Evolutionary conservation across 2,888 invertebrate genomes (phyloP), one percentile per base, ranked within the genome.

Genomic region (Epistrophe eligans): DNA sequence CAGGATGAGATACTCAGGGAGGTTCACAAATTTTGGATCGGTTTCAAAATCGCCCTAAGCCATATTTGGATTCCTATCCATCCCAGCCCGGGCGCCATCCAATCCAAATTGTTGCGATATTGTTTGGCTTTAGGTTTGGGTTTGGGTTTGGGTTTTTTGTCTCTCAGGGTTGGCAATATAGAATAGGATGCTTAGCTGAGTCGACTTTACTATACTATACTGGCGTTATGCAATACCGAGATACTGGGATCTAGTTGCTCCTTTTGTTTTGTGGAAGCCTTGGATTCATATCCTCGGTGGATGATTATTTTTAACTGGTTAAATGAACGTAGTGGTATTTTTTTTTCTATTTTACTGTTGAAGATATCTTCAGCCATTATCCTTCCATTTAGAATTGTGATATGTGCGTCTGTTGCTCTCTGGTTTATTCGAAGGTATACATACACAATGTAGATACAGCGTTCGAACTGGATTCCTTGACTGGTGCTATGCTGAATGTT

Each of bases 261-360:
- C 79, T 70, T 87, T 82, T 82, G 82, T 87, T 72, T 19, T 57
- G 15, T 57, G 15, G 15, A 57, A 43, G 64, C 32, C 58, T 60
- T 35, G 58, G 55, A 73, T 55, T 55, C 35, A 17, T 55, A 55
- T 43, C 35, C 40, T 70, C 48, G 76, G 60, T 48, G 66, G 77
- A 83, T 80, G 88, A 84, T 84, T 88, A 84, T 84, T 88, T 88
- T 88, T 84, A 84, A 88, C 79, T 84, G 88, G 84, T 84, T 88
- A 84, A 88, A 88, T 80, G 88, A 88, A 80, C 88, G 84, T 80
- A 70, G 76, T 73, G 76, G 52, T 79, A 76, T 80, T 82, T 64
- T 66, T 32, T 50, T 28, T 17, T 32, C 10, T 24, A 19, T 62
- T 62, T 62, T 62, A 3, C 45, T 48, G 10, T 48, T 81, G 70